A percentile compares a stretch with the other conserved stretches of the same genome.
Conservation (phyloP, 2,888 invertebrate species). For the Epinotia brunnichana region DNA sequence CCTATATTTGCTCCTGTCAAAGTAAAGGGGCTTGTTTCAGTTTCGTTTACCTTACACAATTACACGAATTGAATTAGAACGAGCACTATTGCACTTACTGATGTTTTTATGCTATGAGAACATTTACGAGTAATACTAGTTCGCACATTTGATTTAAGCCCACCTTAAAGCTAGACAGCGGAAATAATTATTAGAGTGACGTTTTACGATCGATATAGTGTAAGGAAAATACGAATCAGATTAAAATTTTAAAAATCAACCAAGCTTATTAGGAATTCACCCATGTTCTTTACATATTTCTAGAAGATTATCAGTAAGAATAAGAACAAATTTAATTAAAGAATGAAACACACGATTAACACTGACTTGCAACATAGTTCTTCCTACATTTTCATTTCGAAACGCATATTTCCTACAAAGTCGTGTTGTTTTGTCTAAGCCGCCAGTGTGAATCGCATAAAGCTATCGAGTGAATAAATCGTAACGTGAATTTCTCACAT, state of each 20-base stretch:
- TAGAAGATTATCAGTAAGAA: not conserved
- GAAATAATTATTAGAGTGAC: too few species aligned
- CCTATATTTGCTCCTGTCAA: too few species aligned
- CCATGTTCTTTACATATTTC: not conserved
- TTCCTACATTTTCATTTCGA: slow-evolving; percentile 11
- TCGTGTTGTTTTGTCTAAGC: slow-evolving; percentile 6
- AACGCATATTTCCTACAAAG: slow-evolving; percentile 9
- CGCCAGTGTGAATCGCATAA: slow-evolving; percentile 28
- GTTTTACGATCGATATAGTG: too few species aligned
- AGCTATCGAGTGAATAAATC: slow-evolving; percentile 37
- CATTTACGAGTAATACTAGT: too few species aligned
- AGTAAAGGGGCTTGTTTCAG: too few species aligned
- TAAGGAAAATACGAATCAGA: not conserved
- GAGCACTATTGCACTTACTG: too few species aligned
- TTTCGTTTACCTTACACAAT: too few species aligned
- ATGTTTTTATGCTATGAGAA: too few species aligned
- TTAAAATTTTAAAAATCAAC: not conserved
- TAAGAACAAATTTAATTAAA: not conserved
- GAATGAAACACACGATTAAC: not conserved
- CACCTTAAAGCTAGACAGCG: too few species aligned
- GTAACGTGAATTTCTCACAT: slow-evolving; percentile 40
- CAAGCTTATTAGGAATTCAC: too few species aligned
- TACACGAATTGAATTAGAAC: too few species aligned
- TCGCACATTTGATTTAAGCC: too few species aligned
- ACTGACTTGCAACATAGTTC: slow-evolving; percentile 17